Evolutionary conservation across 2,888 invertebrate genomes (phyloP), one percentile per base, ranked within the genome.

Genomic region (Hermaeophaga mercurialis): DNA sequence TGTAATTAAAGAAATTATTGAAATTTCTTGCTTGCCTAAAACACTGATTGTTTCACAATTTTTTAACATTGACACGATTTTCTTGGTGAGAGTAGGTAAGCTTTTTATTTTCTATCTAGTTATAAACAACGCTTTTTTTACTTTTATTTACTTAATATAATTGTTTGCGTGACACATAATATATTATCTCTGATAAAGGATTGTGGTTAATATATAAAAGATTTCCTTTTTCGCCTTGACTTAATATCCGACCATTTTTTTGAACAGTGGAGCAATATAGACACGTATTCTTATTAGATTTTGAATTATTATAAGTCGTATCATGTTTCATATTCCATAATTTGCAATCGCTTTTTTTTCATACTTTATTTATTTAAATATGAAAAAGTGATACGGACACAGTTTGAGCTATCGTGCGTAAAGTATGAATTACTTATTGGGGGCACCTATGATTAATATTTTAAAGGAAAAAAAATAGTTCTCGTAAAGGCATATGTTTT

Each of bases 1-100:
- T 26, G 15, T 44, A 28, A 26, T 31, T 28, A 15, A 18, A 46
- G 28, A 24, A 41, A 15, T 18, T 31, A 28, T n/a, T 1, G 18
- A 45, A 36, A 49, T 39, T 49, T 49, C 47, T 48, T 15, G 34
- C 33, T 50, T 48, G 55, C 43, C 43, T 34, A 39, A 19, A 46
- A 33, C 26, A 46, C 44, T 34, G 15, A 38, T 43, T 9, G 50
- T 56, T 56, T 52, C 53, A 34, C 46, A 57, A 57, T 53, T 31
- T 41, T 11, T 9, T 53, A 53, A 57, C 57, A 57, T 53, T 57
- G 57, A 57, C 57, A 57, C 43, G 33, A 47, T 57, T 57, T 57
- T 15, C 57, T 28, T 28, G 41, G 9, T 22, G 8, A 39, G 43
- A 12, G 15, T 46, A n/a, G n/a, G n/a, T n/a, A 45, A 45, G 31